Base-by-base conservation (phyloP, 2,888 invertebrate genomes). In the Fragum sueziense region DNA sequence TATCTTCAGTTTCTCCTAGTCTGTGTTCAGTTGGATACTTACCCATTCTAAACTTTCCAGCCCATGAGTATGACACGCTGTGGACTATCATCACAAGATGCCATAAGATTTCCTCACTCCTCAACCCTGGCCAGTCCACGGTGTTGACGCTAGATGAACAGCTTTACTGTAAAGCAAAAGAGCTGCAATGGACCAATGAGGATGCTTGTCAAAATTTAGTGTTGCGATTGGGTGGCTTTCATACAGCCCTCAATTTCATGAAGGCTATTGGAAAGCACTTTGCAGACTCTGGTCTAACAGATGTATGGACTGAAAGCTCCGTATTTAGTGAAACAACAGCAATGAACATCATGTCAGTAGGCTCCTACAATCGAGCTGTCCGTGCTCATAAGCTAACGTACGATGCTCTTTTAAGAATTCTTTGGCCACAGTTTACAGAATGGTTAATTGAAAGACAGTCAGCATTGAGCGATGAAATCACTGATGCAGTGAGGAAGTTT, bases 241-340 rank as follows among this genome's bases (percentile, higher is more conserved):
- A 70, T 73, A 65, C 70, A 2, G 74, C 57, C 25, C 71, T 79
- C 33, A 75, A 74, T 27, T 75, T 75, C 34, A 34, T 79, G 47
- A 52, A 67, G 51, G 71, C 59, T 1, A 74, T 79, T 41, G 74
- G 79, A 11, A 54, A 79, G 22, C 68, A 67, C 51, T 29, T 75
- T 27, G 51, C 74, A 67, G 25, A n/a, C 20, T 54, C 70, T 29
- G 74, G 74, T 27, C 61, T 79, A 3, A 59, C 62, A 31, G 74
- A 79, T 62, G 33, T 70, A 6, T 79, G 74, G 70, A n/a, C 59
- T 9, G 71, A 70, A 22, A n/a, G 65, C 47, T 70, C 70, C 4
- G 22, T 75, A 14, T 74, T 47, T 67, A 34, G 57, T 27, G 27
- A 29, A 17, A 75, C 59, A 59, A 41, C 29, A 6, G 41, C 61